These are phyloP conservation scores for Electrona antarctica DNA, from an alignment of 2,113 vertebrate species.

Conservation along the genomic window DNA sequence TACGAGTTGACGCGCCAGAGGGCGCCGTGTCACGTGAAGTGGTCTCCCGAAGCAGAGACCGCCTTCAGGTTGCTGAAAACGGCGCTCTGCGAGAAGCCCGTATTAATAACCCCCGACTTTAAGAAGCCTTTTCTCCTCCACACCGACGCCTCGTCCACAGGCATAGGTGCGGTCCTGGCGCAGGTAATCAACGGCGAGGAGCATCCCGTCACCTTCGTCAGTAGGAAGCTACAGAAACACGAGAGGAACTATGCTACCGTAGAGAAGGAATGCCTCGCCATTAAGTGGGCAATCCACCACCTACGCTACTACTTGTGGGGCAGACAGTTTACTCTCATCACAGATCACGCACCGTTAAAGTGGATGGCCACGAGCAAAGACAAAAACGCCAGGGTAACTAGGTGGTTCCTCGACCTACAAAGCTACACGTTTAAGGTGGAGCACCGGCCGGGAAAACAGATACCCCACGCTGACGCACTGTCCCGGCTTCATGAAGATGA, in stretches of 20 bases:
- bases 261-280: too few relatives aligned
- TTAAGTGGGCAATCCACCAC: neutral
- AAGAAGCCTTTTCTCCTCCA: neutral
- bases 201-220: neutral
- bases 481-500: too few relatives aligned
- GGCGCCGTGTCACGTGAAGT: neutral
- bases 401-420: neutral
- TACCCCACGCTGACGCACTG: too few relatives aligned
- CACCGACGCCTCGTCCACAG: neutral
- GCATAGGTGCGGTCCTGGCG: neutral
- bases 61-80: neutral
- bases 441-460: too few relatives aligned
- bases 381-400: neutral
- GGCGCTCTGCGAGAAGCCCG: neutral
- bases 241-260: neutral
- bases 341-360: neutral
- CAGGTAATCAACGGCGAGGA: neutral
- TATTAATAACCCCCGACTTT: neutral
- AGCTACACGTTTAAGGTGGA: too few relatives aligned
- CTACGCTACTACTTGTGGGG: conserved; percentile 2
- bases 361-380: too few relatives aligned
- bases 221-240: neutral
- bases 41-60: neutral
- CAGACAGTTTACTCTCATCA: neutral
- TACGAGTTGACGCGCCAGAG: neutral